phyloP scores from a whole-genome alignment of 2,797 vertebrate genomes.

The Molossus alvarezi region DNA sequence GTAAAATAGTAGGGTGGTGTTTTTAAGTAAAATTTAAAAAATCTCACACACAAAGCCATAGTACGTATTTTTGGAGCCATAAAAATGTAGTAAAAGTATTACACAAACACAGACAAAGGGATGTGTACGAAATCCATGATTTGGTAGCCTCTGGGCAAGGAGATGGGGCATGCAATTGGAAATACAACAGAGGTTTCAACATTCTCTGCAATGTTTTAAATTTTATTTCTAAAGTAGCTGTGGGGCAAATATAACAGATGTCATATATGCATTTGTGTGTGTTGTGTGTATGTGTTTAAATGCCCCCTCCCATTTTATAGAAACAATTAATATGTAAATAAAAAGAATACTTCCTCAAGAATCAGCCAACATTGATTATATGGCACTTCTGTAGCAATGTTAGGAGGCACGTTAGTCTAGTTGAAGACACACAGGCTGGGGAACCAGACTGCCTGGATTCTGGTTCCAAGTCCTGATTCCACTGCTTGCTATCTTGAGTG shows the following conservation, averaged over 20 bases:
- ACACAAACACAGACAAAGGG: neutral
- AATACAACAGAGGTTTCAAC: neutral
- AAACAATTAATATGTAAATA: neutral
- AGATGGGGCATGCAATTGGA: neutral
- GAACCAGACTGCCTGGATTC: neutral
- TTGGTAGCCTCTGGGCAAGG: neutral
- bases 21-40: neutral
- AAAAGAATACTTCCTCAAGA: constrained; percentile 45
- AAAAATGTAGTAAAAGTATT: neutral
- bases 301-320: neutral
- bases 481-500: neutral
- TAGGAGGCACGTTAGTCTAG: neutral
- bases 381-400: neutral
- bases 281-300: constrained; percentile 29
- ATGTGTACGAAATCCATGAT: neutral
- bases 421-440: neutral
- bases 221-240: constrained; percentile 2
- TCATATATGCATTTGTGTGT: neutral
- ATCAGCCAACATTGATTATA: neutral
- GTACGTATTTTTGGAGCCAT: neutral
- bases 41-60: neutral
- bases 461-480: neutral
- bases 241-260: neutral
- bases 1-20: neutral
- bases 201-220: neutral